Conservation (phyloP, 2,888 invertebrate species). For the Poecilus cupreus region DNA sequence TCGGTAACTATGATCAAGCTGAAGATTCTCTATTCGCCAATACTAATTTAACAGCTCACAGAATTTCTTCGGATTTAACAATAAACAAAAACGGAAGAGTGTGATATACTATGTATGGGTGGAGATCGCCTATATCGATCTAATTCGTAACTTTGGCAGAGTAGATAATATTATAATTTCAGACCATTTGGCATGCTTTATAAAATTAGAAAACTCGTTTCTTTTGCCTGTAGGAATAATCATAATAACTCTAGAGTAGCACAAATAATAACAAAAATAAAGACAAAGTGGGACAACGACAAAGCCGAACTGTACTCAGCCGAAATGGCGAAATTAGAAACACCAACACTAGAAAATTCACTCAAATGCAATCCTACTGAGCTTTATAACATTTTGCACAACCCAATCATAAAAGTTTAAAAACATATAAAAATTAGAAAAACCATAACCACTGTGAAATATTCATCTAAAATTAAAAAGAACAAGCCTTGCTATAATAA, state of each 20-base stretch:
- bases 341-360: too few species aligned
- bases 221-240: too few species aligned
- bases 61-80: background rate
- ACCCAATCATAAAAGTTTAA: background rate
- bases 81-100: background rate
- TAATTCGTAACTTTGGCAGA: background rate
- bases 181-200: background rate
- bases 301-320: too few species aligned
- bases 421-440: background rate
- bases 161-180: background rate
- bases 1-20: background rate
- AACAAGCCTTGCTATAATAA: background rate
- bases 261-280: too few species aligned
- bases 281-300: too few species aligned
- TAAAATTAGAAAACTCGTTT: background rate
- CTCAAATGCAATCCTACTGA: too few species aligned
- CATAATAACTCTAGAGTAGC: too few species aligned
- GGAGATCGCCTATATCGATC: background rate
- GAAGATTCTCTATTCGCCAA: background rate
- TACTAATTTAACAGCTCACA: background rate
- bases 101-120: background rate
- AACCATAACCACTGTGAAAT: background rate
- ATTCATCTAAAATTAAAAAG: background rate
- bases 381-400: too few species aligned
- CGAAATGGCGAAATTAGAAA: too few species aligned